Base-by-base conservation (phyloP, 2,113 vertebrate genomes). In the Grus americana region DNA sequence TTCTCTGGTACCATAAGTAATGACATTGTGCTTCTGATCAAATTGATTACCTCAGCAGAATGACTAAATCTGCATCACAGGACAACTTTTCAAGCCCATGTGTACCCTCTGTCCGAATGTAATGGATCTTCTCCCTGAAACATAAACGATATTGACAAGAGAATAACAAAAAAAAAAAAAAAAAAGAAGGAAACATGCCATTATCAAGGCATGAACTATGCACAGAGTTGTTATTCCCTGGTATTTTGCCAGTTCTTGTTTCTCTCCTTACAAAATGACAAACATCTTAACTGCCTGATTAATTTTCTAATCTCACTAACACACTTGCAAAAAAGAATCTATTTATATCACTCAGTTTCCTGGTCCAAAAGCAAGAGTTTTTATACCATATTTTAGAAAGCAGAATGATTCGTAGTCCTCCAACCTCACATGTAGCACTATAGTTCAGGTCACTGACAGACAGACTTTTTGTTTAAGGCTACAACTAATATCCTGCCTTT, bases 41-140 rank as follows among this genome's bases (percentile, higher is more conserved):
- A 91, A 83, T 34, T 24, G 49, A 81, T 98, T 98, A 99, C 99
- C 99, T 99, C 47, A 99, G 96, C 81, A 99, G 97, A 97, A 99
- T 99, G 95, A 99, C 99, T 75, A 99, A 98, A 98, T 99, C 99
- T 74, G 99, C 99, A 76, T 99, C 99, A 97, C 99, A 99, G 5
- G 99, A 99, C 93, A 99, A 95, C 95, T 99, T 99, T 97, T 99
- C 99, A 93, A 99, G 98, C 14, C 99, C 99, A 49, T 99, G 99
- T 74, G 98, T 98, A 32, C 99, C 99, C 96, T 99, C 99, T 36
- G 99, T 99, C 72, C 99, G 98, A 95, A 99, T 99, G 95, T 99
- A 99, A 98, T 99, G 99, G 94, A 99, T 99, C 98, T 99, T 99
- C 98, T 99, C 99, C 98, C 99, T 99, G 95, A 93, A 96, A 96